These are phyloP conservation scores for Cremastinae sp. DNA, from an alignment of 2,888 invertebrate species.

Conservation along the genomic window DNA sequence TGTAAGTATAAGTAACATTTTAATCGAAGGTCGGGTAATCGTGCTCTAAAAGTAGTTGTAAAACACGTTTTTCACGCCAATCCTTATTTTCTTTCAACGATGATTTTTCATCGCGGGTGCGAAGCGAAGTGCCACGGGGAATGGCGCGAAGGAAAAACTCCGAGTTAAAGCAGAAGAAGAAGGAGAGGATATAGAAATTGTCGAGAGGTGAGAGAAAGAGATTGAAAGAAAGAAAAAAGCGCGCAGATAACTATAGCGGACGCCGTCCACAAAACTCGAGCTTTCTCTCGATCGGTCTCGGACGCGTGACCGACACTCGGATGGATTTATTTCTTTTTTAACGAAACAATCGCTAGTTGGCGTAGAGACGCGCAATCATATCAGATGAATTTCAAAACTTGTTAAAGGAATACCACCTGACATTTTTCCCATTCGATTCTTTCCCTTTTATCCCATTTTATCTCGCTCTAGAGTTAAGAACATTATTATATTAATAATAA, in stretches of 20 bases:
- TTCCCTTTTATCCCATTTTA: conserved; percentile 48
- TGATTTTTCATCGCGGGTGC: conserved; percentile 47
- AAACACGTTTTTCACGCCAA: conserved; percentile 39
- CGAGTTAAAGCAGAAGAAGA: conserved; percentile 48
- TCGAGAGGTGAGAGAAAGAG: conserved; percentile 12
- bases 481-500: conserved; percentile 57
- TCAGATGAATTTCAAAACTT: conserved; percentile 69
- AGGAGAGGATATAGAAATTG: conserved; percentile 39
- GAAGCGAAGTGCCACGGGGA: conserved; percentile 42
- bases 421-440: conserved; percentile 38
- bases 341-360: conserved; percentile 66
- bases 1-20: conserved; percentile 50
- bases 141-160: conserved; percentile 51
- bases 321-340: conserved; percentile 59
- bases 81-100: conserved; percentile 52
- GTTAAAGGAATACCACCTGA: conserved; percentile 51
- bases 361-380: conserved; percentile 74
- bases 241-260: conserved; percentile 68
- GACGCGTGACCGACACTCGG: conserved; percentile 68
- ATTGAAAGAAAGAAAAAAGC: conserved; percentile 40
- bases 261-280: conserved; percentile 76
- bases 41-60: conserved; percentile 59
- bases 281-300: conserved; percentile 72
- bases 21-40: conserved; percentile 58
- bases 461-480: conserved; percentile 60